Evolutionary conservation across 2,797 vertebrate species (phyloP), one percentile per base, ranked within the genome.

Genomic region (Pristis pectinata): DNA sequence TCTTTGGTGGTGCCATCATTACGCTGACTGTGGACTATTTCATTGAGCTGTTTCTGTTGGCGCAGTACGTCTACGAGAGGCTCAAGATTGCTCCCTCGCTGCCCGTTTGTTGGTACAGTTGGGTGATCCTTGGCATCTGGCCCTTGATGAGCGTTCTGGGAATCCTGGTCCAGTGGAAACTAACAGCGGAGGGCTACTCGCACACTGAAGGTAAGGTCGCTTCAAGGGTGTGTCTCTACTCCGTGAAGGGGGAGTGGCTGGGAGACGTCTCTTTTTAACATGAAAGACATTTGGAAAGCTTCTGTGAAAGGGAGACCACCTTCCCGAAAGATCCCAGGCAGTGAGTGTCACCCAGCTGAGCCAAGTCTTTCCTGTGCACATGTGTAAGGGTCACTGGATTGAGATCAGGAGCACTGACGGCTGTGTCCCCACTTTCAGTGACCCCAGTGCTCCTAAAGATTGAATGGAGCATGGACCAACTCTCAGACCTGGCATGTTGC

Each of bases 21-120:
- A 97, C 98, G 0, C 97, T 97, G 95, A 98, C 98, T 64, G 97
- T 97, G 2, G 98, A 98, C 96, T 98, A 98, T 95, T 98, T 98
- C 61, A 96, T 98, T 96, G 98, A 98, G 96, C 97, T 97, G 95
- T 97, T 98, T 96, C 97, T 96, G 49, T 96, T 99, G 96, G 97
- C 96, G 95, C 96, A 93, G 7, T 96, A 98, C 0, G 95, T 98
- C 11, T 97, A 97, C 1, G 97, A 98, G 70, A 96, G 97, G 87
- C 96, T 98, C 5, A 85, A 91, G 95, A 97, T 98, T 2, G 95
- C 96, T 8, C 96, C 96, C 44, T 96, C 96, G 0, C 95, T 96
- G 44, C 96, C 97, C 6, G 97, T 98, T 94, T 99, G 98, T 97
- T 99, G 98, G 98, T 98, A 97, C 96, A 98, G 98, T 96, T 98